A percentile compares a stretch with the other conserved stretches of the same genome.
These are phyloP conservation scores for Platalea minor DNA, from an alignment of 2,797 vertebrate species.

Conservation along the genomic window DNA sequence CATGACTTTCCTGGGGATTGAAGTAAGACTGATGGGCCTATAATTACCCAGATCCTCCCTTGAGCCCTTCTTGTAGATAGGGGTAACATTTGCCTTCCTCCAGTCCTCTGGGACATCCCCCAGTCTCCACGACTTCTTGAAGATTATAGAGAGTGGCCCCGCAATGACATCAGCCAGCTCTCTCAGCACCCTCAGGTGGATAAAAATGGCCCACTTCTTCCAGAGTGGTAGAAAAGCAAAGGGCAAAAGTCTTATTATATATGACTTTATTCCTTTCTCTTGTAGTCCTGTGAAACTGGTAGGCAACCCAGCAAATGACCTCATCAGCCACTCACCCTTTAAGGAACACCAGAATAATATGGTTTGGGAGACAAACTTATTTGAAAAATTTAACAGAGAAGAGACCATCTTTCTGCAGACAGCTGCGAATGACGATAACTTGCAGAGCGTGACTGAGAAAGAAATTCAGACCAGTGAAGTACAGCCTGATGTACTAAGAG, in stretches of 20 bases:
- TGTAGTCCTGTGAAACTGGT: conserved; percentile 51
- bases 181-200: too few species aligned
- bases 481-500: conserved; percentile 37
- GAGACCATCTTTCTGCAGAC: conserved; percentile 11
- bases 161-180: too few species aligned
- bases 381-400: conserved; percentile 10
- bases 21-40: too few species aligned
- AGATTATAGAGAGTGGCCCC: too few species aligned
- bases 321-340: background rate
- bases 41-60: too few species aligned
- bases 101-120: too few species aligned
- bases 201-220: background rate
- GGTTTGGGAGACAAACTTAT: conserved; percentile 8
- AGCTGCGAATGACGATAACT: background rate
- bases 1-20: too few species aligned
- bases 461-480: conserved; percentile 50
- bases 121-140: too few species aligned
- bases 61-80: too few species aligned
- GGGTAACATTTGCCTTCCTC: too few species aligned
- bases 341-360: background rate
- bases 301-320: conserved; percentile 43
- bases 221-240: background rate
- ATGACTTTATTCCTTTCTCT: background rate
- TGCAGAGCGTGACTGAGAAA: background rate
- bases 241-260: background rate